Evolutionary conservation across 2,888 invertebrate species (phyloP).

Genomic region (Nyleta sp.): DNA sequence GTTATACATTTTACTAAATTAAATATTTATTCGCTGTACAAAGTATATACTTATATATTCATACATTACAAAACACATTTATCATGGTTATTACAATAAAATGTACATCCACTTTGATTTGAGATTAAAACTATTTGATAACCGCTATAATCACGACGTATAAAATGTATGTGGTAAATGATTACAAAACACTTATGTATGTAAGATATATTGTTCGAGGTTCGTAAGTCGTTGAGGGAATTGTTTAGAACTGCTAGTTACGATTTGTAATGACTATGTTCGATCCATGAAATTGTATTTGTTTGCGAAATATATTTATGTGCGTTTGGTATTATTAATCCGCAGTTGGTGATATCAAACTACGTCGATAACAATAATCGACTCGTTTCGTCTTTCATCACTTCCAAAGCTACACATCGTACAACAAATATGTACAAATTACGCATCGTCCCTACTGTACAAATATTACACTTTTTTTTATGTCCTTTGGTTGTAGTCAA

Average conservation of each 20-base stretch:
- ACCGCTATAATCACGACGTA: slow-evolving; percentile 11
- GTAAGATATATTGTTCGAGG: slow-evolving; percentile 22
- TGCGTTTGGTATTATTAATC: slow-evolving; percentile 1
- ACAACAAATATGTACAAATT: no score
- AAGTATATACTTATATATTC: slow-evolving; percentile 9
- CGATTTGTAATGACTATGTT: slow-evolving; percentile 10
- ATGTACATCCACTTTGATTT: slow-evolving; percentile 11
- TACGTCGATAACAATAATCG: neutral
- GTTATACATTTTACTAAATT: slow-evolving; percentile 23
- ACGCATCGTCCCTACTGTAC: no score
- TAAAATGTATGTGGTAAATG: slow-evolving; percentile 7
- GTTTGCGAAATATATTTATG: slow-evolving; percentile 13
- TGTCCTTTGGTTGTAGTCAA: no score
- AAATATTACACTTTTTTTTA: no score
- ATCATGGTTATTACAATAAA: slow-evolving; percentile 9
- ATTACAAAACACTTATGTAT: slow-evolving; percentile 14
- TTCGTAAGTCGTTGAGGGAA: slow-evolving; percentile 1
- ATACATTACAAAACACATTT: slow-evolving; percentile 14
- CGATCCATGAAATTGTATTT: slow-evolving; percentile 11
- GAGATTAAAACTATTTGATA: slow-evolving; percentile 13
- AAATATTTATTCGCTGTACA: slow-evolving; percentile 40
- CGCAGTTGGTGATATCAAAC: neutral
- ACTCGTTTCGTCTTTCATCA: no score
- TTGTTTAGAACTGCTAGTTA: slow-evolving; percentile 20
- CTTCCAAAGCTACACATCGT: no score